These are phyloP conservation scores for Caenorhabditis afra DNA, from an alignment of 2,888 invertebrate species.

Conservation along the genomic window DNA sequence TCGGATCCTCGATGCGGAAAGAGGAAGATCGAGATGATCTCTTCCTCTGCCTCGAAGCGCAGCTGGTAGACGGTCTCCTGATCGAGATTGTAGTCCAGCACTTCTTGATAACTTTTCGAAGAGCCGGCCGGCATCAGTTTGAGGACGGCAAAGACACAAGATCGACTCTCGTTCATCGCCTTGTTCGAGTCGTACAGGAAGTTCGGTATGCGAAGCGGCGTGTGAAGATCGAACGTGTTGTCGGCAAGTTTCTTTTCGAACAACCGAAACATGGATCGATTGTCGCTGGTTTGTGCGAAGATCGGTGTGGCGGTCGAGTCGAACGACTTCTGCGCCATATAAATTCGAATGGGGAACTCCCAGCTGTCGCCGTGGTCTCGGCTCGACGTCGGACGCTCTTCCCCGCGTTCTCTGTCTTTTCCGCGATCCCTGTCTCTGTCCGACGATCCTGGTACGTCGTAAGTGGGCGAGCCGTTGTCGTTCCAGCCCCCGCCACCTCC, in stretches of 20 bases:
- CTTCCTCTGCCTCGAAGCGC: neutral
- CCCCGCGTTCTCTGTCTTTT: neutral
- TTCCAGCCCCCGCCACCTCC: conserved; percentile 21
- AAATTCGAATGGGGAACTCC: conserved; percentile 32
- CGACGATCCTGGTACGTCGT: conserved; percentile 1
- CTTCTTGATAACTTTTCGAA: conserved; percentile 10
- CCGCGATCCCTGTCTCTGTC: neutral
- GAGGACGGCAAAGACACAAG: conserved; percentile 45
- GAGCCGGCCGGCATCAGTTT: conserved; percentile 10
- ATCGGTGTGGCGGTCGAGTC: conserved; percentile 32
- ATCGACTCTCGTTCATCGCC: conserved; percentile 33
- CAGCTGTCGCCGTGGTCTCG: conserved; percentile 4
- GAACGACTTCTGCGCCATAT: conserved; percentile 30
- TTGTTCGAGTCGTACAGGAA: conserved; percentile 37
- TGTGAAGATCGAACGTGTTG: conserved; percentile 35
- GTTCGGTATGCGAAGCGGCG: conserved; percentile 29
- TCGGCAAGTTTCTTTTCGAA: conserved; percentile 12
- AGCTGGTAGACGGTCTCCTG: conserved; percentile 39
- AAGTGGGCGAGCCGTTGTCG: conserved; percentile 6
- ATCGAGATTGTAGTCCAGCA: conserved; percentile 39
- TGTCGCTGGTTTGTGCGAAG: conserved; percentile 29
- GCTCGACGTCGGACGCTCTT: neutral
- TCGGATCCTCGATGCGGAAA: conserved; percentile 52
- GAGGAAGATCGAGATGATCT: conserved; percentile 47
- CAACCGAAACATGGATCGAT: conserved; percentile 21